Percentiles rank a stretch among this genome's conserved stretches.
Evolutionary conservation across 2,113 vertebrate species (phyloP).

Genomic region (Arvicanthis niloticus): DNA sequence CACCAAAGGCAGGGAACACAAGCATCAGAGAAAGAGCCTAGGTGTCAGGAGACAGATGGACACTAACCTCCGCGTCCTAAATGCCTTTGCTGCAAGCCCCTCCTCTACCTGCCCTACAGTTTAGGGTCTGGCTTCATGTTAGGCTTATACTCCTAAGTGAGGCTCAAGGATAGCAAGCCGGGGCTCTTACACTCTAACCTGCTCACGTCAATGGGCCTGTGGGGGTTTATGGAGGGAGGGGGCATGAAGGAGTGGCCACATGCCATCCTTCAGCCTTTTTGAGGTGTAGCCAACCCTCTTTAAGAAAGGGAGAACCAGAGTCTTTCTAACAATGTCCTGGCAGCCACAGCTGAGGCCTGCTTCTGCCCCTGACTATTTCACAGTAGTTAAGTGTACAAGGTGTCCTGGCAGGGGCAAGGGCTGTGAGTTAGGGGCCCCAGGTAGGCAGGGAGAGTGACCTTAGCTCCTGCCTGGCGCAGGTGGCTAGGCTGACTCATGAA

Average conservation of each 20-base stretch:
- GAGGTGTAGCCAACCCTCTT: conserved; percentile 44
- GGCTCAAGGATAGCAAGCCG: neutral
- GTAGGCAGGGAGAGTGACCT: conserved; percentile 27
- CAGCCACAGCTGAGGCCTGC: conserved; percentile 51
- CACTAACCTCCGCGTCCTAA: conserved; percentile 17
- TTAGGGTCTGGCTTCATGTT: conserved; percentile 4
- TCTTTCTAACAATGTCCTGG: conserved; percentile 79
- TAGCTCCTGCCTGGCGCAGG: conserved; percentile 59
- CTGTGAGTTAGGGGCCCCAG: neutral
- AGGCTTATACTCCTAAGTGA: neutral
- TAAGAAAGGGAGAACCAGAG: conserved; percentile 61
- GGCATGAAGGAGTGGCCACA: conserved; percentile 40
- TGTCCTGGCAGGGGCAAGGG: conserved; percentile 33
- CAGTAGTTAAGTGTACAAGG: neutral
- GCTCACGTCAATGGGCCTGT: neutral
- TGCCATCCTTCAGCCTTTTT: conserved; percentile 13
- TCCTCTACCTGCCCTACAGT: neutral
- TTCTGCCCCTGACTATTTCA: conserved; percentile 57
- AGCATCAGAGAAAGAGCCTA: neutral
- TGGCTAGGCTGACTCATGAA: conserved; percentile 78
- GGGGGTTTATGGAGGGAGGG: conserved; percentile 32
- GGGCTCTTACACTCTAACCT: neutral
- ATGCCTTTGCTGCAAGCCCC: conserved; percentile 5
- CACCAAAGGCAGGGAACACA: conserved; percentile 36
- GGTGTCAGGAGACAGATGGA: neutral